Conservation (phyloP, 2,888 invertebrate genomes). For the Hypomecis punctinalis region DNA sequence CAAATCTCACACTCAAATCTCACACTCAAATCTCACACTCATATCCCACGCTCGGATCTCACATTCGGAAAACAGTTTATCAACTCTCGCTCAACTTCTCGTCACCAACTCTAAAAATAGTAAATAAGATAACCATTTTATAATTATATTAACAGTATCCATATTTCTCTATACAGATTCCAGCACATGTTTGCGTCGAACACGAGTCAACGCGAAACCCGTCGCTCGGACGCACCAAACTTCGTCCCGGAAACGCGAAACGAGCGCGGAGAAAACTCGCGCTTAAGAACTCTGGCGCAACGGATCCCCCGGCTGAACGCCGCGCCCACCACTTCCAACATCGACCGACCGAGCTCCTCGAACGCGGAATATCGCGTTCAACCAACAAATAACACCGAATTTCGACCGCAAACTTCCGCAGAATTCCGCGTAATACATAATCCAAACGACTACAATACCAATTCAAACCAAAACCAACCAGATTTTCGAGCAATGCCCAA, state of each 20-base stretch:
- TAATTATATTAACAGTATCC: too few species aligned
- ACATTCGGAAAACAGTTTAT: too few species aligned
- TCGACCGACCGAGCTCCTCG: slow-evolving; percentile 13
- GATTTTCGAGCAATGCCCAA: slow-evolving; percentile 25
- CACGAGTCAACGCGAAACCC: slow-evolving; percentile 27
- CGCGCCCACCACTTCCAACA: slow-evolving; percentile 49
- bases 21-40: neutral
- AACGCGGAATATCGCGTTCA: slow-evolving; percentile 8
- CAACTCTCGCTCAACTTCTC: too few species aligned
- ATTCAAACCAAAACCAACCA: slow-evolving; percentile 37
- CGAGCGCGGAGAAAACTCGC: slow-evolving; percentile 61
- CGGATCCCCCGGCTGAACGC: slow-evolving; percentile 68
- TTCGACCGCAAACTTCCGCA: neutral
- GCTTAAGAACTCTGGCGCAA: slow-evolving; percentile 66
- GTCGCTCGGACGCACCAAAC: slow-evolving; percentile 56
- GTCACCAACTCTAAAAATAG: too few species aligned
- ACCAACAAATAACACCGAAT: neutral
- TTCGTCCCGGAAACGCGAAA: slow-evolving; percentile 59
- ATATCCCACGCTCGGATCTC: neutral
- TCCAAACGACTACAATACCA: slow-evolving; percentile 14
- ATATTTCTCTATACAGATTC: slow-evolving; percentile 43
- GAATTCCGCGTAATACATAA: neutral
- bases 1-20: too few species aligned
- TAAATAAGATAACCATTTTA: too few species aligned
- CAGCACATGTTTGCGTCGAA: slow-evolving; percentile 74